Conservation (phyloP, 30 jellyfish, hydroid and myxozoan genomes). For the Rhopilema esculentum region DNA sequence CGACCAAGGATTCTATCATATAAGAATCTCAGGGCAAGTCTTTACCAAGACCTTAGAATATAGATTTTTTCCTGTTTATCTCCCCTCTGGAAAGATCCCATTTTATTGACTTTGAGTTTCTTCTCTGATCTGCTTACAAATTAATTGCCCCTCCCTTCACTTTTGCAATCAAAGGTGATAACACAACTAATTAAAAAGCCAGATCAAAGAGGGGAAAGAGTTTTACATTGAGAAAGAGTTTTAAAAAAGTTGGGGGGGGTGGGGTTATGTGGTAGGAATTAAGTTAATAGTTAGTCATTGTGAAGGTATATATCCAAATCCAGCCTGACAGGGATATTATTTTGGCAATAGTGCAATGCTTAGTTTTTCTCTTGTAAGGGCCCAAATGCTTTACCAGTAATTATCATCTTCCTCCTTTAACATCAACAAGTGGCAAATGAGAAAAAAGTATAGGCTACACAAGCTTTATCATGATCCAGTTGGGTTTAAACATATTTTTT, state of each 20-base stretch:
- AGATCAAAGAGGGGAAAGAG: not conserved
- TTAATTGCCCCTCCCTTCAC: not conserved
- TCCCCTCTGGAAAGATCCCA: not conserved
- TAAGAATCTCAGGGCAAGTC: not conserved
- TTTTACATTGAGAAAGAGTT: not conserved
- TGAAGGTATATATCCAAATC: not conserved
- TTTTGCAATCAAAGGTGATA: not conserved
- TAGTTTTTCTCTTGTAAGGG: not conserved
- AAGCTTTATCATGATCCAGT: not conserved
- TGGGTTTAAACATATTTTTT: not conserved
- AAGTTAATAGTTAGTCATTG: not conserved
- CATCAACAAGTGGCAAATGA: not conserved
- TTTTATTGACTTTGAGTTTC: not conserved
- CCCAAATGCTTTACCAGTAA: not conserved
- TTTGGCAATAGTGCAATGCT: not conserved
- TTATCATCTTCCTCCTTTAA: not conserved
- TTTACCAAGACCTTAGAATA: not conserved
- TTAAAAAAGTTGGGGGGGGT: not conserved
- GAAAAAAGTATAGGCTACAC: not conserved
- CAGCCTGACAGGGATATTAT: not conserved
- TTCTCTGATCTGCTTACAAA: not conserved
- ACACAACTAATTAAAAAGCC: not conserved
- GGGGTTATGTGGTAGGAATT: not conserved
- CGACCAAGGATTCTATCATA: not conserved
- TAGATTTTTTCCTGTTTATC: not conserved